Conservation (phyloP, 2,797 vertebrate species). For the Phataginus tetradactyla region DNA sequence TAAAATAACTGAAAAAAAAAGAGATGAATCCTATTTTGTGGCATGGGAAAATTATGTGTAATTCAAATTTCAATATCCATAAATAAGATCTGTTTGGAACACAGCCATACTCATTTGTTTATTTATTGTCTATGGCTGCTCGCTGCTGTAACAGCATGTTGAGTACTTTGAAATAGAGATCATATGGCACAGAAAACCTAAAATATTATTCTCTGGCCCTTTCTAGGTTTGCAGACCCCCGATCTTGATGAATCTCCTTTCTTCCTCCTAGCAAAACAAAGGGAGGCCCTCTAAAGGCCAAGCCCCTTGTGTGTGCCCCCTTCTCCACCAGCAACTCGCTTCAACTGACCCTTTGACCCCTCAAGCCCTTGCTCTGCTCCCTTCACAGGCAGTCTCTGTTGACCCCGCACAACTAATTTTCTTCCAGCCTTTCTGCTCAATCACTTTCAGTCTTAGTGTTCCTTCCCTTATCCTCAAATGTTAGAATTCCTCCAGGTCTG, state of each 20-base stretch:
- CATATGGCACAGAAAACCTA: neutral
- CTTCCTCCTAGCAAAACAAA: neutral
- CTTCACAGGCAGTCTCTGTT: neutral
- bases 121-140: neutral
- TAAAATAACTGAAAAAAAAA: neutral
- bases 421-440: neutral
- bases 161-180: neutral
- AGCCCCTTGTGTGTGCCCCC: rapidly evolving
- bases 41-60: neutral
- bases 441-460: neutral
- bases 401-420: neutral
- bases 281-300: neutral
- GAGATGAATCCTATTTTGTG: neutral
- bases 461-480: neutral
- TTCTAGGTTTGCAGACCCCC: neutral
- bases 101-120: neutral
- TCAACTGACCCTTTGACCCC: neutral
- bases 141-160: neutral
- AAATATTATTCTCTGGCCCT: neutral
- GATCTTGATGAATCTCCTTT: neutral
- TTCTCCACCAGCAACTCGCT: neutral
- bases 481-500: neutral
- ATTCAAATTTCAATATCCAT: neutral
- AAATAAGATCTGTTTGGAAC: neutral
- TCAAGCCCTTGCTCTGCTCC: neutral